Percentiles rank a stretch among this genome's conserved stretches.
Evolutionary conservation across 2,888 invertebrate species (phyloP).

Genomic region (Arctia plantaginis): DNA sequence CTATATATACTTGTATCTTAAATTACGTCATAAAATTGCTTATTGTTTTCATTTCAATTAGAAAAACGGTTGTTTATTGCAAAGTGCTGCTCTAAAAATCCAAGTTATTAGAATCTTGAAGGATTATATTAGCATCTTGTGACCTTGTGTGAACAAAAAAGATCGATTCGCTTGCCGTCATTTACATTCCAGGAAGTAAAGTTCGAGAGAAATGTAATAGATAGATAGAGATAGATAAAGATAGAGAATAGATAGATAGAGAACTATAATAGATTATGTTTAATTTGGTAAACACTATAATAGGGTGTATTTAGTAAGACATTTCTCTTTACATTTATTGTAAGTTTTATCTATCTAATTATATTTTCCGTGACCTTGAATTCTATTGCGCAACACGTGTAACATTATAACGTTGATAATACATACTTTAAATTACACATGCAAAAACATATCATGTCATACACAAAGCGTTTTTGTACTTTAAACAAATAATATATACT

Average conservation of each 20-base stretch:
- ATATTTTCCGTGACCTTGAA: background rate
- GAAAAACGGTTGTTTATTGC: background rate
- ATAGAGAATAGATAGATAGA: too few species aligned
- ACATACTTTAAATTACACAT: background rate
- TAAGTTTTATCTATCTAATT: background rate
- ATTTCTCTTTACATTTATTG: background rate
- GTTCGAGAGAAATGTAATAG: background rate
- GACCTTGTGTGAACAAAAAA: background rate
- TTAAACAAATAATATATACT: background rate
- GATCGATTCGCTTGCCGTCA: background rate
- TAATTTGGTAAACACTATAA: background rate
- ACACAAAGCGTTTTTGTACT: background rate
- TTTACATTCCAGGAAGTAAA: background rate
- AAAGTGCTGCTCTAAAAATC: background rate
- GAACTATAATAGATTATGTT: background rate
- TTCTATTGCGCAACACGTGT: background rate
- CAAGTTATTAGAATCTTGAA: background rate
- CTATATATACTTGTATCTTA: background rate
- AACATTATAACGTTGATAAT: background rate
- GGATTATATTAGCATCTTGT: background rate
- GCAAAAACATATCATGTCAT: background rate
- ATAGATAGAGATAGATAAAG: too few species aligned
- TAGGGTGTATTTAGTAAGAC: background rate
- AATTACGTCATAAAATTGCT: background rate
- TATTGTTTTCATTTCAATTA: background rate